Evolutionary conservation across 2,888 invertebrate genomes (phyloP).

Genomic region (Taphrorychus bicolor): DNA sequence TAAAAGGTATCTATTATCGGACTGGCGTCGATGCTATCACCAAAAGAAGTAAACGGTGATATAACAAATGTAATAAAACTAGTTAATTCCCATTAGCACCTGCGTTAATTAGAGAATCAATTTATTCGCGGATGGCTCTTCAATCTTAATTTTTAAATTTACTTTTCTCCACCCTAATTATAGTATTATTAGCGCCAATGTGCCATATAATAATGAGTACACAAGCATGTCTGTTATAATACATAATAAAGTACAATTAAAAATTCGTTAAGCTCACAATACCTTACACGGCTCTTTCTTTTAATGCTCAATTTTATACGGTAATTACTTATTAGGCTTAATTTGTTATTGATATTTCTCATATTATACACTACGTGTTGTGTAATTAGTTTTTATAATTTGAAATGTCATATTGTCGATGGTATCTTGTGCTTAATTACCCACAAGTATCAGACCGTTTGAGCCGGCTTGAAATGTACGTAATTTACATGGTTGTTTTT

Average conservation of each 20-base stretch:
- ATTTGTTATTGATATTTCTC: constrained; percentile 35
- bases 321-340: constrained; percentile 27
- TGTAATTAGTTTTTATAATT: constrained; percentile 32
- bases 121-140: no score
- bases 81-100: no score
- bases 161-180: neutral
- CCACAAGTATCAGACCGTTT: constrained; percentile 26
- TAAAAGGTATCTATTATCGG: no score
- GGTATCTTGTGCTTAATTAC: constrained; percentile 30
- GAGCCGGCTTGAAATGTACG: constrained; percentile 5
- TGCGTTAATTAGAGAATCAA: no score
- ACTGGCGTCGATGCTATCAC: no score
- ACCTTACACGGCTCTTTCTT: constrained; percentile 19
- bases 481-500: constrained; percentile 26
- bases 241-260: constrained; percentile 12
- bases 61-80: no score
- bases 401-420: constrained; percentile 31
- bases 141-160: neutral
- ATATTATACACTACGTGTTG: constrained; percentile 21
- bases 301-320: constrained; percentile 23
- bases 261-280: constrained; percentile 30
- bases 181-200: neutral
- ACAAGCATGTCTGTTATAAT: neutral
- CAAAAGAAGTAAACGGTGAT: no score
- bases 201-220: neutral